Conservation (phyloP, 2,797 vertebrate species). For the Phataginus tricuspis region DNA sequence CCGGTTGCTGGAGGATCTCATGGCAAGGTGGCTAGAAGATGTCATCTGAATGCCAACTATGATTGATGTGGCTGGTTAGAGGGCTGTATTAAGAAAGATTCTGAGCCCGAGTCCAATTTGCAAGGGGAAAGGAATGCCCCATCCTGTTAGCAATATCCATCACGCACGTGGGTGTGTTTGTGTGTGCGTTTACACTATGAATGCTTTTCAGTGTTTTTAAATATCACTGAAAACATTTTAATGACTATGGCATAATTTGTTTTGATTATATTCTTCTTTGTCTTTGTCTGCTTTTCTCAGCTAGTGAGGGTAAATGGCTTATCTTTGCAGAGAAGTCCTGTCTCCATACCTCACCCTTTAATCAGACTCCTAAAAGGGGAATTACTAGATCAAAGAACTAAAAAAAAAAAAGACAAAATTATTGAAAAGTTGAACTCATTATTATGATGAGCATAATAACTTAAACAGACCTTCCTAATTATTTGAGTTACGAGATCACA, state of each 20-base stretch:
- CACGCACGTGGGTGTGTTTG: background rate
- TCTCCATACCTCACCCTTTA: background rate
- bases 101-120: background rate
- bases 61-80: rapidly evolving
- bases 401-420: background rate
- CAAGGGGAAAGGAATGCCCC: background rate
- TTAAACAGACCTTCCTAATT: background rate
- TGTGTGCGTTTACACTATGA: background rate
- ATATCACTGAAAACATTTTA: background rate
- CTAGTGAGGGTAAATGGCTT: background rate
- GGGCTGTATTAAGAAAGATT: background rate
- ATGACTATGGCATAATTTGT: background rate
- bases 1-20: background rate
- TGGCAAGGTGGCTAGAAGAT: no score
- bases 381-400: background rate
- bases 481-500: background rate
- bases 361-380: background rate
- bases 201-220: background rate
- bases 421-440: background rate
- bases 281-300: background rate
- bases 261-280: background rate
- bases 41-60: rapidly evolving
- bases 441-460: background rate
- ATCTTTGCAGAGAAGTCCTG: background rate
- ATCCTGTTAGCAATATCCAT: background rate